Percentiles rank a stretch among this genome's conserved stretches.
phyloP scores from a whole-genome alignment of 30 jellyfish, hydroid and myxozoan species.

The Pseudorhiza aurosa region DNA sequence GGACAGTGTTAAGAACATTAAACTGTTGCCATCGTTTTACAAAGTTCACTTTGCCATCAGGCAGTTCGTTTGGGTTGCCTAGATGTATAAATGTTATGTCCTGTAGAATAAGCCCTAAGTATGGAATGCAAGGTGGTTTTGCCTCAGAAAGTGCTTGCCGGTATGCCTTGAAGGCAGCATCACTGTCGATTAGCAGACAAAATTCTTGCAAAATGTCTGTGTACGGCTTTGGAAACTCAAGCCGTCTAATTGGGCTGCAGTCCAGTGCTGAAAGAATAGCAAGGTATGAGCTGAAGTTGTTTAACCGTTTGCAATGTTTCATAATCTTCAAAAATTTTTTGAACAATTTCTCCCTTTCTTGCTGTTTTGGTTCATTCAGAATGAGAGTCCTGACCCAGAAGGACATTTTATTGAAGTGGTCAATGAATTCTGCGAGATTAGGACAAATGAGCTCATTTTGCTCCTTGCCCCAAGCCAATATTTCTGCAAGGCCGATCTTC shows the following conservation, averaged over 20 bases:
- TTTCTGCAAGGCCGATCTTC: slow-evolving; percentile 95
- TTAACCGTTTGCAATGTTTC: slow-evolving; percentile 78
- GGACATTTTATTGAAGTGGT: slow-evolving; percentile 96
- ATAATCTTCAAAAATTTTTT: slow-evolving; percentile 88
- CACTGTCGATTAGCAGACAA: slow-evolving; percentile 85
- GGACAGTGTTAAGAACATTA: slow-evolving; percentile 85
- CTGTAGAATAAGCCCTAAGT: slow-evolving; percentile 94
- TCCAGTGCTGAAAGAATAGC: slow-evolving; percentile 97
- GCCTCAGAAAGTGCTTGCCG: slow-evolving; percentile 97
- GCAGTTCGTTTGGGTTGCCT: slow-evolving; percentile 94
- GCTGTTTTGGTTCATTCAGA: slow-evolving; percentile 86
- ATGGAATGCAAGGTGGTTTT: slow-evolving; percentile 97
- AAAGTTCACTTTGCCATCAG: slow-evolving; percentile 97
- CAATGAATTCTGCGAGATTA: slow-evolving; percentile 90
- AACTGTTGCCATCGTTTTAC: slow-evolving; percentile 99
- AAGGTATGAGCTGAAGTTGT: slow-evolving; percentile 89
- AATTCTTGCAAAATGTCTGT: slow-evolving; percentile 87
- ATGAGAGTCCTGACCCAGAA: slow-evolving; percentile 93
- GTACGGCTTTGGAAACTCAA: slow-evolving; percentile 95
- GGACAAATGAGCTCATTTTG: slow-evolving; percentile 96
- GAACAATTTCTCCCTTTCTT: slow-evolving; percentile 89
- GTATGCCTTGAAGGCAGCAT: slow-evolving; percentile 91
- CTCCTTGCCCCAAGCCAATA: slow-evolving; percentile 98
- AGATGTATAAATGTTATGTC: slow-evolving; percentile 95
- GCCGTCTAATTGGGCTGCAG: slow-evolving; percentile 88